Conservation (phyloP, 1,140 invertebrate genomes). For the Drosophila azteca region DNA sequence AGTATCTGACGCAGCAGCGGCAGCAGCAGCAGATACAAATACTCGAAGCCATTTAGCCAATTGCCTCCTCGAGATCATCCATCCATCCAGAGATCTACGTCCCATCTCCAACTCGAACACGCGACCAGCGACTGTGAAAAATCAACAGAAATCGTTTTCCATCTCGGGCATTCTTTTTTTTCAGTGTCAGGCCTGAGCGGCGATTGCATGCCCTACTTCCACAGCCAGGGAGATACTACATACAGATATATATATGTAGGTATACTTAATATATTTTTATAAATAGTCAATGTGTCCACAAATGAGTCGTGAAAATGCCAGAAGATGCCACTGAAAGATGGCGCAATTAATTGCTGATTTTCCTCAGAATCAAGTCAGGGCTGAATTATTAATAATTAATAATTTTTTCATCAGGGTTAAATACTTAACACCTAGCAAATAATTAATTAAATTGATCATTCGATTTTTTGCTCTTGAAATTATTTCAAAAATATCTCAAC, state of each 20-base stretch:
- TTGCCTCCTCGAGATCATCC: slow-evolving; percentile 26
- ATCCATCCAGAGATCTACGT: slow-evolving; percentile 31
- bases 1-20: slow-evolving; percentile 7
- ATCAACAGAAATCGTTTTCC: slow-evolving; percentile 62
- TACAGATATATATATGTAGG: slow-evolving; percentile 2
- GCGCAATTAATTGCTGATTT: slow-evolving; percentile 37
- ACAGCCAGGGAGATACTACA: slow-evolving; percentile 6
- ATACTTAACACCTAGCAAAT: not conserved
- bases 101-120: slow-evolving; percentile 49
- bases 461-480: no score
- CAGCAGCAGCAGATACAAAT: slow-evolving; percentile 5
- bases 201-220: slow-evolving; percentile 73
- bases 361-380: slow-evolving; percentile 12
- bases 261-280: slow-evolving; percentile 30
- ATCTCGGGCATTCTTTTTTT: slow-evolving; percentile 18
- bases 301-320: slow-evolving; percentile 39
- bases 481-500: not conserved
- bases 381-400: slow-evolving; percentile 14
- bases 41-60: slow-evolving; percentile 18
- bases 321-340: slow-evolving; percentile 42
- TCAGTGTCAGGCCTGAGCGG: slow-evolving; percentile 47
- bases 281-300: slow-evolving; percentile 43
- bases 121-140: slow-evolving; percentile 65
- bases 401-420: no score
- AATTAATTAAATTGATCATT: no score